Conservation (phyloP, 2,113 vertebrate genomes). For the Procavia capensis region DNA sequence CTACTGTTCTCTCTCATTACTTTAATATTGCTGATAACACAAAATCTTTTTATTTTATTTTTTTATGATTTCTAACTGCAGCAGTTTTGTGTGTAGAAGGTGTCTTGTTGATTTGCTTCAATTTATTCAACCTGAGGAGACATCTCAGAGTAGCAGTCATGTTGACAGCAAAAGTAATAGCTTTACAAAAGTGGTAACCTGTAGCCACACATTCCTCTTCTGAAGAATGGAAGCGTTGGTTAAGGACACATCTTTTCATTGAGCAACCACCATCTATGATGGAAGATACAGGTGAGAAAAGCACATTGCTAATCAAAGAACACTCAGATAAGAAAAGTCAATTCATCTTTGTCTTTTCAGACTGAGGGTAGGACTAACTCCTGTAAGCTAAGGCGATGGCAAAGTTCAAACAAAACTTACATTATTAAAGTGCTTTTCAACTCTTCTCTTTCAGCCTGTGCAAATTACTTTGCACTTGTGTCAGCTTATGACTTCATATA, state of each 20-base stretch:
- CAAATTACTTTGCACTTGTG: constrained; percentile 70
- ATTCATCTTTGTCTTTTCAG: constrained; percentile 88
- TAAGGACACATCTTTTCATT: constrained; percentile 87
- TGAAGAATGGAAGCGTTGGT: constrained; percentile 87
- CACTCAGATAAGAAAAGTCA: constrained; percentile 86
- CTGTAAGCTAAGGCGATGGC: constrained; percentile 79
- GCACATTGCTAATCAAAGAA: constrained; percentile 86
- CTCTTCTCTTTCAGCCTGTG: constrained; percentile 57
- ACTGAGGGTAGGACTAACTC: constrained; percentile 83
- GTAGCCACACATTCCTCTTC: constrained; percentile 81
- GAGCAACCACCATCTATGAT: constrained; percentile 82
- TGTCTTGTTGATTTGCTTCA: constrained; percentile 79
- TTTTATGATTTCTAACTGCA: constrained; percentile 44
- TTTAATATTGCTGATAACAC: constrained; percentile 57
- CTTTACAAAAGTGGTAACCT: constrained; percentile 87
- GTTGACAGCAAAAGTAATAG: constrained; percentile 90
- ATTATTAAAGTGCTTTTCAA: constrained; percentile 80
- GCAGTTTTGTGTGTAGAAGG: constrained; percentile 35
- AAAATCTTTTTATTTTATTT: constrained; percentile 44
- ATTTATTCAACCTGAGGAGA: constrained; percentile 88
- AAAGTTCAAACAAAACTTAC: constrained; percentile 86
- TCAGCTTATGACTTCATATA: constrained; percentile 73
- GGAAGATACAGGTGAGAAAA: constrained; percentile 86
- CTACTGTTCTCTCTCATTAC: constrained; percentile 55
- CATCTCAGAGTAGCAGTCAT: constrained; percentile 82